Evolutionary conservation across 2,888 invertebrate species (phyloP), one percentile per base, ranked within the genome.

Genomic region (Tribolium freemani): DNA sequence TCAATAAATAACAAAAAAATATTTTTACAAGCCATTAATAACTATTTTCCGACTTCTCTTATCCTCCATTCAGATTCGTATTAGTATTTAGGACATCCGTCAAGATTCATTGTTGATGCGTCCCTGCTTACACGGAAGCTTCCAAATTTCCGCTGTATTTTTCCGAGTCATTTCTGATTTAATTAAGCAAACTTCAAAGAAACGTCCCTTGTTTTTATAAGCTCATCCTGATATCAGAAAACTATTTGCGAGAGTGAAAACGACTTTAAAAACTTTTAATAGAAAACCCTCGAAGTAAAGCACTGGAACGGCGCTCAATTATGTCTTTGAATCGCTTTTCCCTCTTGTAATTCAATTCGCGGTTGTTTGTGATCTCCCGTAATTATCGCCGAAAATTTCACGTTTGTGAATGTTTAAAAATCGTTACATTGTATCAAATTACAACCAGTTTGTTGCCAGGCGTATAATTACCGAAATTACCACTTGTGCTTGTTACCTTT

Each of bases 71-170:
- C 69, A 60, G 38, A 44, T 44, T 60, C 53, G 21, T 58, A 45
- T 58, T 68, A 58, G 68, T 67, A 67, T 68, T 68, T 68, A 57
- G 68, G 58, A 57, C 68, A 68, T 63, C 66, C 66, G 66, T 66
- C 66, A 66, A 56, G 56, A 46, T 56, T 66, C 56, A 66, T 68
- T 67, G 56, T 56, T 67, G 20, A 56, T 56, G 53, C 66, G 66
- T 66, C 66, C 44, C 46, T 45, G 45, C 66, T 67, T 48, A 48
- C 67, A 73, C 57, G 73, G 57, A 68, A 73, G 71, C 71, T 48
- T 30, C 64, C 71, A 38, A 66, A 73, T 73, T 69, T 70, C 54
- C 72, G 11, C 44, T 9, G 8, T n/a, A 38, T n/a, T 38, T 38
- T 38, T 38, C n/a, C 38, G 3, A n/a, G 38, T 8, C n/a, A 38